These are phyloP conservation scores for Hassar affinis DNA, from an alignment of 2,113 vertebrate species.

Conservation along the genomic window DNA sequence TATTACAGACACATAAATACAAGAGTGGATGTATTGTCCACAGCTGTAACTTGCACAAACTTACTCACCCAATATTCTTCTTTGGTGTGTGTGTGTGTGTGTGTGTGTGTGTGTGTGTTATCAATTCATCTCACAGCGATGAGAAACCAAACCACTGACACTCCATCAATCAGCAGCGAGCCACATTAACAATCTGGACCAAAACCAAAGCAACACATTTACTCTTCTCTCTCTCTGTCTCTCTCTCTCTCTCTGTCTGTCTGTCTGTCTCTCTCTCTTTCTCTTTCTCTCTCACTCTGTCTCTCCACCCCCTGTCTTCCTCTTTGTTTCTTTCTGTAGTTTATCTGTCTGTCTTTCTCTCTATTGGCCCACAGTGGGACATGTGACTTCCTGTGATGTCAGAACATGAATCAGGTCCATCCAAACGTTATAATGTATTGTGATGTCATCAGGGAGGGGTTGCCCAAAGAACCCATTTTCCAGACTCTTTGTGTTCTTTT, in stretches of 20 bases:
- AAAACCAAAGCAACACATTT: constrained; percentile 38
- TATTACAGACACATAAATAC: neutral
- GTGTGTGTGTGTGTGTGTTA: constrained; percentile 36
- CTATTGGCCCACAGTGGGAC: neutral
- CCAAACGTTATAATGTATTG: neutral
- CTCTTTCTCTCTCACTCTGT: neutral
- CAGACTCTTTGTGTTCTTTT: no score
- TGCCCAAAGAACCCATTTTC: no score
- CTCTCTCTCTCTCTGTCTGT: constrained; percentile 3
- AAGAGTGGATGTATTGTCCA: neutral
- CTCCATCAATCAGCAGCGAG: constrained; percentile 41
- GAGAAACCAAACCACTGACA: constrained; percentile 34
- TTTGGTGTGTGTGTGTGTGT: neutral
- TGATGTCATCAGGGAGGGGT: no score
- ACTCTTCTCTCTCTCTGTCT: constrained; percentile 3
- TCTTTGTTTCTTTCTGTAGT: neutral
- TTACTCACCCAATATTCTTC: neutral
- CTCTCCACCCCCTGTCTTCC: no score
- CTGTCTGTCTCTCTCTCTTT: neutral
- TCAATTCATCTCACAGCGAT: constrained; percentile 40
- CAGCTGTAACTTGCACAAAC: constrained; percentile 1
- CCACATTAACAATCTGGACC: constrained; percentile 43
- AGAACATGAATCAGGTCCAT: neutral
- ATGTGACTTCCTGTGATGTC: neutral
- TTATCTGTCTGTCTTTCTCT: neutral